Percentiles rank a stretch among this genome's conserved stretches.
Conservation (phyloP, 2,113 vertebrate genomes). For the cattle (Bos taurus) region ARS-UCD2.0 NC_037357.1:17884501-17885000, state of each 20-base stretch:
- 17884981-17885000: neutral
- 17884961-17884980: neutral
- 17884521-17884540: neutral
- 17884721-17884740: neutral
- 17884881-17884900: neutral
- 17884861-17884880: neutral
- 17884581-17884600: neutral
- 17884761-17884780: neutral
- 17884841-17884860: neutral
- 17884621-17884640: neutral
- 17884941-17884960: neutral
- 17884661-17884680: neutral
- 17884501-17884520: neutral
- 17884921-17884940: neutral
- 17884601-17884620: neutral
- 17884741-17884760: neutral
- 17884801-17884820: neutral
- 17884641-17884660: neutral
- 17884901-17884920: neutral
- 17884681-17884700: neutral
- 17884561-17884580: neutral
- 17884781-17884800: neutral
- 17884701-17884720: neutral
- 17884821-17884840: neutral
- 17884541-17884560: neutral